These are phyloP conservation scores for Rhagium mordax DNA, from an alignment of 2,888 invertebrate species.

Conservation along the genomic window DNA sequence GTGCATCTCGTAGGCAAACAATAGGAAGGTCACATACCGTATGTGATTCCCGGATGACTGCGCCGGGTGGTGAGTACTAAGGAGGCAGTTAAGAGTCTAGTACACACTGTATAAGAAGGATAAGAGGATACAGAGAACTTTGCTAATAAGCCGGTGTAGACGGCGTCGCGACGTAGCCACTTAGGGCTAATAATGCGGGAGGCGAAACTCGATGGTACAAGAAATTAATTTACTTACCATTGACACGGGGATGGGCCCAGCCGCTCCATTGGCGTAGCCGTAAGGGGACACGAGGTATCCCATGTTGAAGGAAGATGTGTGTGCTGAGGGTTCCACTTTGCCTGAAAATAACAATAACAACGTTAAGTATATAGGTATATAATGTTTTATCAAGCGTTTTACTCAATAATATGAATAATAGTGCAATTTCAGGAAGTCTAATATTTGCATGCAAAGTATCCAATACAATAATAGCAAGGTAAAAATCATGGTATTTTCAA, in stretches of 20 bases:
- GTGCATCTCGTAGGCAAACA: neutral
- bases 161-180: slow-evolving; percentile 10
- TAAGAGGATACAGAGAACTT: slow-evolving; percentile 8
- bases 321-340: slow-evolving; percentile 86
- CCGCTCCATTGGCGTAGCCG: slow-evolving; percentile 91
- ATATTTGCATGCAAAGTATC: no score
- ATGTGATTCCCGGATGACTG: neutral
- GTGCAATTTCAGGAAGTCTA: no score
- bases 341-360: slow-evolving; percentile 73
- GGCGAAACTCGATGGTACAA: neutral
- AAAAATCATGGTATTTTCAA: no score
- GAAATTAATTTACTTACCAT: slow-evolving; percentile 80
- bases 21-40: slow-evolving; percentile 13
- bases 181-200: slow-evolving; percentile 15
- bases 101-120: neutral
- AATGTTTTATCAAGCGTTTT: no score
- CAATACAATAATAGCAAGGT: no score
- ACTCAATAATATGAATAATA: no score
- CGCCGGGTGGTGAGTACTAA: neutral
- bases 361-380: no score
- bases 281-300: slow-evolving; percentile 93
- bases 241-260: slow-evolving; percentile 88
- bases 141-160: slow-evolving; percentile 25
- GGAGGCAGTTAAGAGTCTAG: slow-evolving; percentile 8
- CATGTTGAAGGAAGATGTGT: slow-evolving; percentile 90